Percentiles rank a stretch among this genome's conserved stretches.
Evolutionary conservation across 2,797 vertebrate genomes (phyloP).

Genomic region (Cuniculus paca): DNA sequence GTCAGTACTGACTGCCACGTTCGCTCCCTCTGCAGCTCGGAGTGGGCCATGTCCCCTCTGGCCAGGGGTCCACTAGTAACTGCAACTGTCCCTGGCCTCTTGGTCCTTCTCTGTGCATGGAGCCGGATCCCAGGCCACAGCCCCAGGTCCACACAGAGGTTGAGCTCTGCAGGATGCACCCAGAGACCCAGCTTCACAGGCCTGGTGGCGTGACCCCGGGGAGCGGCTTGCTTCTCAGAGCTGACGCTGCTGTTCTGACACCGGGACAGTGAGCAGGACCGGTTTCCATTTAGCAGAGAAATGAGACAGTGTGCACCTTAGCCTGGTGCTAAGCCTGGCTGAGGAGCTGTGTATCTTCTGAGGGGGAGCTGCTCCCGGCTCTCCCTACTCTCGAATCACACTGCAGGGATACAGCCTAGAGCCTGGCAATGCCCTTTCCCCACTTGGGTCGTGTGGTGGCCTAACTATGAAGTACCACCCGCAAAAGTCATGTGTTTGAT

Average conservation of each 20-base stretch:
- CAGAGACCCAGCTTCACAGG: not conserved
- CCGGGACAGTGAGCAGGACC: fast-evolving
- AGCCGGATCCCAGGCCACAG: not conserved
- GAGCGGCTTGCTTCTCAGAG: fast-evolving
- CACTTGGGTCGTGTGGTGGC: not conserved
- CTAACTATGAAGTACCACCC: not conserved
- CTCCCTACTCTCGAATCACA: not conserved
- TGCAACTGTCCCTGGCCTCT: not conserved
- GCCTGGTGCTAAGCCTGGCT: too few relatives aligned
- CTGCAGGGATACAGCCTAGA: not conserved
- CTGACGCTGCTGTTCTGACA: not conserved
- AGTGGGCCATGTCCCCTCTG: not conserved
- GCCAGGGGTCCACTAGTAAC: not conserved
- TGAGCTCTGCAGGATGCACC: fast-evolving
- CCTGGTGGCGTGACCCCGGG: not conserved
- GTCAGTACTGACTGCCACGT: not conserved
- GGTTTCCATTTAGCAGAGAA: too few relatives aligned
- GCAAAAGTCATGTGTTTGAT: not conserved
- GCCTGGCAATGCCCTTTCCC: not conserved
- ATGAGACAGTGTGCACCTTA: fast-evolving
- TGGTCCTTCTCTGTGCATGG: fast-evolving
- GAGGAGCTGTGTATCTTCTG: fast-evolving
- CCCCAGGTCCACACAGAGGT: not conserved
- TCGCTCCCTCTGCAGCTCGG: not conserved
- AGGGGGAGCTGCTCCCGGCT: not conserved